Conservation (phyloP, 1,140 invertebrate species). For the Nylanderia fulva region DNA sequence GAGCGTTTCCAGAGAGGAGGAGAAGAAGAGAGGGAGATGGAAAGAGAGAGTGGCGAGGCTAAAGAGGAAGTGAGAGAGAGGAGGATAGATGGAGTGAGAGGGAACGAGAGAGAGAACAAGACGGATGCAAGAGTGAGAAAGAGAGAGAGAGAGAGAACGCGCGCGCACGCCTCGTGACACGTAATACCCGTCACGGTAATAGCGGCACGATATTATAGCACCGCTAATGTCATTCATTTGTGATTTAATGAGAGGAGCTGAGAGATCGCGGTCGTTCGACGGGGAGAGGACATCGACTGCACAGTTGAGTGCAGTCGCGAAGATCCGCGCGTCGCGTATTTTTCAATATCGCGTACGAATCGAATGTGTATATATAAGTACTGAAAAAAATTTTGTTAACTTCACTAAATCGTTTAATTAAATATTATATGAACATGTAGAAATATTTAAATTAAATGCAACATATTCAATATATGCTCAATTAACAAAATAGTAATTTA, state of each 20-base stretch:
- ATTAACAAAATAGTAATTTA: no score
- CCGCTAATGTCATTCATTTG: constrained; percentile 85
- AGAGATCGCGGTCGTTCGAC: constrained; percentile 67
- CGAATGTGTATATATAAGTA: no score
- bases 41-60: constrained; percentile 63
- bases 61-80: constrained; percentile 43
- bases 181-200: constrained; percentile 85
- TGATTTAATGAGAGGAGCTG: constrained; percentile 83
- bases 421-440: no score
- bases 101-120: constrained; percentile 37
- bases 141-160: constrained; percentile 57
- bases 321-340: background rate
- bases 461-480: no score
- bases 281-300: constrained; percentile 61
- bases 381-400: no score
- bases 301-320: constrained; percentile 1
- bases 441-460: no score
- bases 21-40: constrained; percentile 73
- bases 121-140: constrained; percentile 70
- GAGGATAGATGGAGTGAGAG: constrained; percentile 56
- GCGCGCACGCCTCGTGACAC: constrained; percentile 80
- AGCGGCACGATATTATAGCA: constrained; percentile 85
- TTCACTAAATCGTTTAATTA: no score
- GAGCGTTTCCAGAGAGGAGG: constrained; percentile 81
- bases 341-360: background rate